Base-by-base conservation (phyloP, 2,113 vertebrate species). In the Tinamus guttatus region DNA sequence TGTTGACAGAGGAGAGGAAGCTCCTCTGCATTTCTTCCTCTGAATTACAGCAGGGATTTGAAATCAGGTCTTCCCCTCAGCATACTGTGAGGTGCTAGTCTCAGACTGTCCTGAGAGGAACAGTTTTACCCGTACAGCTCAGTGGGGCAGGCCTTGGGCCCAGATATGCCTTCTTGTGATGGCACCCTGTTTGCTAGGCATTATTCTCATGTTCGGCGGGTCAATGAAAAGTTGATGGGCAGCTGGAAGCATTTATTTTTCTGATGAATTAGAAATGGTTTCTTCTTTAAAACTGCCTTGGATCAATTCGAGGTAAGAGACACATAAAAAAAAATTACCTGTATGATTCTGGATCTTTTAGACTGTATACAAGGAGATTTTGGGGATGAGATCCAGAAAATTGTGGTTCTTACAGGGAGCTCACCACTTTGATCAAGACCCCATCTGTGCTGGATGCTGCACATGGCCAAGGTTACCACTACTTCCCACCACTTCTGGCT, bases 171-270 rank as follows among this genome's bases (percentile, higher is more conserved):
- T 9, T 36, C 24, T 41, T 18, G 45, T 32, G 13, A 47, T 1
- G 1, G 18, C 38, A 40, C 4, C 5, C 15, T 76, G 51, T 36
- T 64, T 85, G 21, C 0, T 1, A 41, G 51, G 3, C 56, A 36
- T 22, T 52, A 43, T 49, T 67, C 62, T 87, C 9, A 16, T 0
- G 1, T 54, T 8, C 15, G 85, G 15, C 2, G 59, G 62, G 30
- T 59, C n/a, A 63, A 43, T 3, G 34, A 51, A 40, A 92, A 76
- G 10, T 47, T 71, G 62, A 76, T 36, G 3, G 7, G 68, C 21
- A 25, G 22, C 24, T 16, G 28, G 11, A 51, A 73, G 41, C 34
- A 36, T 2, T 11, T 59, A 38, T 90, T 43, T 90, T 88, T 63
- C 27, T 73, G 18, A 12, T 52, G 15, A 89, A 49, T 67, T 24